Base-by-base conservation (phyloP, 2,113 vertebrate species). In the Leptosomus discolor region DNA sequence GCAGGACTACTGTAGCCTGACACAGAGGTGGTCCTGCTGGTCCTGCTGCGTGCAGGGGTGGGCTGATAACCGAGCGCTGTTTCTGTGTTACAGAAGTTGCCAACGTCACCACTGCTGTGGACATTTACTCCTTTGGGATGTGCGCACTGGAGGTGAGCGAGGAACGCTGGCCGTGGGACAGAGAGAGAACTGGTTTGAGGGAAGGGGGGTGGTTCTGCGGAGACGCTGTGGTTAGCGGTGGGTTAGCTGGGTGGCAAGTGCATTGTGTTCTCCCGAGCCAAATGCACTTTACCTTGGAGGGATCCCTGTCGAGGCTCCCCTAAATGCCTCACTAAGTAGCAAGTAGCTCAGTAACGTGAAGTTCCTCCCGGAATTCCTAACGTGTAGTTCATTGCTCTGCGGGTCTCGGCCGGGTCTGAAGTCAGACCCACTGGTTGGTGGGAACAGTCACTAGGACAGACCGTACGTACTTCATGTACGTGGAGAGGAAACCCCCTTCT, bases 51-150 rank as follows among this genome's bases (percentile, higher is more conserved):
- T 7, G 26, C 39, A 41, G 58, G 67, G 39, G 8, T 84, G 30
- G 57, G 3, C 48, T 45, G 65, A 1, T 78, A 36, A 73, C 29
- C 9, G 20, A 17, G 22, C 4, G 0, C 67, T 83, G 1, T 97
- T 77, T 95, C 43, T 97, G 67, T 96, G 67, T 95, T 95, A 24
- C 97, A 98, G 98, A 98, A 95, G 99, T 99, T 93, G 99, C 99
- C 93, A 99, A 98, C 20, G 99, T 99, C 83, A 99, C 99, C 93
- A 99, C 99, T 37, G 99, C 99, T 11, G 99, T 99, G 97, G 99
- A 99, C 97, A 99, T 99, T 92, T 99, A 99, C 96, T 99, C 99
- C 91, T 99, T 99, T 71, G 99, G 99, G 95, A 99, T 99, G 99
- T 99, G 99, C 97, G 99, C 99, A 54, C 98, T 99, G 97, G 99